Base-by-base conservation (phyloP, 1,140 invertebrate species). In the Armadillidium nasatum region DNA sequence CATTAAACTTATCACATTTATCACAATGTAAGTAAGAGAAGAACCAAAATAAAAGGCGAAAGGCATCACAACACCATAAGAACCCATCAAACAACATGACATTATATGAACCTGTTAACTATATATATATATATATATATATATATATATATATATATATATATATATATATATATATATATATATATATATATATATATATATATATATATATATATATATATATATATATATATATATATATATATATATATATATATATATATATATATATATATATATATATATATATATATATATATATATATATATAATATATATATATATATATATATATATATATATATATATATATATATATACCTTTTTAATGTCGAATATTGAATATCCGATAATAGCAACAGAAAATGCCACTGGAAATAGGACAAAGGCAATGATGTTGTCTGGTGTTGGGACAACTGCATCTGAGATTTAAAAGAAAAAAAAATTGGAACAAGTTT, bases 21-120 rank as follows among this genome's bases (percentile, higher is more conserved):
- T 86, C 0, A 91, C 78, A 66, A 92, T 90, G 82, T 90, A 92
- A 82, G 89, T 90, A 60, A 93, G 83, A 84, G 87, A 88, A 13
- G 88, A 88, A 10, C 89, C 89, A 75, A 88, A 74, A 79, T 88
- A 91, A 81, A 89, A 88, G 84, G 91, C 91, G 10, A 91, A 83
- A 33, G 89, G 84, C 71, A 89, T 83, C 21, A 91, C 84, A 13
- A 88, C 81, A 10, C 88, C 84, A 82, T 33, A 33, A 33, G n/a
- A 88, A 86, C 43, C 90, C 90, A 23, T 80, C 21, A 91, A 81
- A 2, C 87, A 85, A 79, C 88, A 89, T 68, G 87, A 87, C 10
- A 91, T 78, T 54, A 91, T 88, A 82, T 90, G 90, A 0, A 87
- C 87, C 75, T 86, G 83, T 22, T n/a, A 43, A 46, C 4, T 33